Conservation (phyloP, 1,140 invertebrate genomes). For the Microvelia longipes region DNA sequence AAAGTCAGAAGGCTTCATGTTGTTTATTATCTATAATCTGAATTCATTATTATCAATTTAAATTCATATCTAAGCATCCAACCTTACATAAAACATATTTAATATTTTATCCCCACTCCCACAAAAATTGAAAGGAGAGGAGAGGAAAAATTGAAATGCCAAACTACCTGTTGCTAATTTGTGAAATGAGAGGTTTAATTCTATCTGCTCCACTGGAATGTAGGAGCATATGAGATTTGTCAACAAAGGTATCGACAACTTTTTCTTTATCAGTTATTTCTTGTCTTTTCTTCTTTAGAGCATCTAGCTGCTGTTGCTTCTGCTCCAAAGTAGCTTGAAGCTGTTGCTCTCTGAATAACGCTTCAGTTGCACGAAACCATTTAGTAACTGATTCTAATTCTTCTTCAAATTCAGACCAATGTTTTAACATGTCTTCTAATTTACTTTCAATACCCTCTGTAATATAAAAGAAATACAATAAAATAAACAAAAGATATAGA, state of each 20-base stretch:
- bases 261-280: constrained; percentile 57
- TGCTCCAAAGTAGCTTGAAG: constrained; percentile 63
- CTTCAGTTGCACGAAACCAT: constrained; percentile 74
- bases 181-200: constrained; percentile 72
- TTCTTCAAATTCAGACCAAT: constrained; percentile 78
- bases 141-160: too few species aligned
- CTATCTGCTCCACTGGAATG: constrained; percentile 69
- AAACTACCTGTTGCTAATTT: constrained; percentile 65
- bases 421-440: constrained; percentile 53
- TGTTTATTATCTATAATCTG: too few species aligned
- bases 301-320: constrained; percentile 59
- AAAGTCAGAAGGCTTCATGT: too few species aligned
- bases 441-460: constrained; percentile 44
- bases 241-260: constrained; percentile 74
- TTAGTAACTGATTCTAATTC: constrained; percentile 59
- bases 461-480: constrained; percentile 15
- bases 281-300: constrained; percentile 56
- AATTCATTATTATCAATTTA: too few species aligned
- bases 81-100: too few species aligned
- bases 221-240: constrained; percentile 71
- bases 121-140: too few species aligned
- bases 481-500: constrained; percentile 7
- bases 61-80: too few species aligned
- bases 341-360: constrained; percentile 66
- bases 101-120: too few species aligned